These are phyloP conservation scores for Poecilia velifera DNA, from an alignment of 2,797 vertebrate species.

Conservation along the genomic window DNA sequence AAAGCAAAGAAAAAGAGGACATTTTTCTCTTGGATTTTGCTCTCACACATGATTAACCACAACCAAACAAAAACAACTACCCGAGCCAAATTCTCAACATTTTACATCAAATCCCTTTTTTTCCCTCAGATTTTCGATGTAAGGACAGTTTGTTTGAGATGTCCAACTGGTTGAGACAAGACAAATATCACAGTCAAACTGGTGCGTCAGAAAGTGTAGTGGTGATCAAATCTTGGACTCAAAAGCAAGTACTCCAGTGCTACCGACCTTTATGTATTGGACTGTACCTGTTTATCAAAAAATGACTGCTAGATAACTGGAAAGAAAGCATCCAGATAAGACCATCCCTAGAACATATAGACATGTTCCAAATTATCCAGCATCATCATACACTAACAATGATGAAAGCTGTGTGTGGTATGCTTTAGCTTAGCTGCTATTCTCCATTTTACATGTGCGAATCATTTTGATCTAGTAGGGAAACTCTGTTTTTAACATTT, in stretches of 20 bases:
- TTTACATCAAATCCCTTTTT: neutral
- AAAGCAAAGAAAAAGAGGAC: neutral
- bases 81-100: neutral
- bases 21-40: neutral
- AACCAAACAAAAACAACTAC: neutral
- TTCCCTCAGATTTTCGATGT: too few species aligned
- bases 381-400: neutral
- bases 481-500: neutral
- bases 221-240: neutral
- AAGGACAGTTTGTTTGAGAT: neutral
- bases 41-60: neutral
- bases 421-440: neutral
- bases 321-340: neutral
- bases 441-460: neutral
- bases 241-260: neutral
- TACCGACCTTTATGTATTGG: neutral
- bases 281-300: neutral
- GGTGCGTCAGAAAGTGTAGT: neutral
- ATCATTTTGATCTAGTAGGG: neutral
- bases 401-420: neutral
- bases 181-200: neutral
- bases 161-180: neutral
- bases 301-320: neutral
- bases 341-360: neutral
- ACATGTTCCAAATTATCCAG: neutral